These are phyloP conservation scores for Didymodactylos carnosus DNA, from an alignment of 2,888 invertebrate genomes.

Conservation along the genomic window DNA sequence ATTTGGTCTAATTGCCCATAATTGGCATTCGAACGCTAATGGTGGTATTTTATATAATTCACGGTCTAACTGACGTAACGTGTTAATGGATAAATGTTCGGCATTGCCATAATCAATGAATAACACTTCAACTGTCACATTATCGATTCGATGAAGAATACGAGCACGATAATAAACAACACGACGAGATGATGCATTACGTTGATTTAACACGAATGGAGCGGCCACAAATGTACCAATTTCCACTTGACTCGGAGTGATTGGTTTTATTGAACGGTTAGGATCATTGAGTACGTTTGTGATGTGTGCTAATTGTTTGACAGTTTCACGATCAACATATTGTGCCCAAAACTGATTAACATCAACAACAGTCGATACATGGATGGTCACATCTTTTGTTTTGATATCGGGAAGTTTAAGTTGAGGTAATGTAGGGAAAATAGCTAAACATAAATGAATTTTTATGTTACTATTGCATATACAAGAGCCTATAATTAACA, in stretches of 20 bases:
- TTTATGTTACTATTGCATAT: not conserved
- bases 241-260: not conserved
- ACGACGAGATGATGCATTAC: not conserved
- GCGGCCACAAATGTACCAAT: not conserved
- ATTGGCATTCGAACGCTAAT: constrained; percentile 7
- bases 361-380: not conserved
- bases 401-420: not conserved
- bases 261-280: not conserved
- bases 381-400: not conserved
- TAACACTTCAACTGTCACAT: not conserved
- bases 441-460: not conserved
- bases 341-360: constrained; percentile 13
- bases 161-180: not conserved
- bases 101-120: constrained; percentile 9
- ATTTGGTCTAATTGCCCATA: constrained; percentile 1
- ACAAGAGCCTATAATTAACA: not conserved
- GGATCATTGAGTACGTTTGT: not conserved
- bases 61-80: not conserved
- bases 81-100: not conserved
- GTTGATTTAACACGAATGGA: not conserved
- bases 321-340: not conserved
- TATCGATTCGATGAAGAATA: not conserved
- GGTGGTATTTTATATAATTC: not conserved
- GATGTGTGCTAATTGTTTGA: not conserved
- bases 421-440: not conserved